Conservation (phyloP, 2,888 invertebrate species). For the Euclidia mi region DNA sequence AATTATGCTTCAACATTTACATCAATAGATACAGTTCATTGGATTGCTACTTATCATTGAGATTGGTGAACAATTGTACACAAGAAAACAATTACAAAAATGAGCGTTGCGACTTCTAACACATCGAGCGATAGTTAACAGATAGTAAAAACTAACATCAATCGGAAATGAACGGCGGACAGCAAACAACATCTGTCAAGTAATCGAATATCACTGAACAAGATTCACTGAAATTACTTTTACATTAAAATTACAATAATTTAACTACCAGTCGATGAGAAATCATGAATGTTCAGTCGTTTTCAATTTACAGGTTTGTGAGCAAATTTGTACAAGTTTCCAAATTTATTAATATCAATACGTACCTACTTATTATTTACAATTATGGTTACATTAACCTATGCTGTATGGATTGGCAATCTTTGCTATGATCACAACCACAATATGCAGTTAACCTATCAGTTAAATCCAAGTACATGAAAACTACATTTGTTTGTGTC, state of each 20-base stretch:
- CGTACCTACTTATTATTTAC: constrained; percentile 81
- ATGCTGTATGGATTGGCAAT: constrained; percentile 86
- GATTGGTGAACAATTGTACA: constrained; percentile 73
- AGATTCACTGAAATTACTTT: constrained; percentile 15
- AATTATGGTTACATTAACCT: constrained; percentile 66
- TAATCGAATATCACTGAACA: no score
- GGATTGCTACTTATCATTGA: constrained; percentile 73
- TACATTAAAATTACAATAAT: constrained; percentile 54
- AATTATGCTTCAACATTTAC: constrained; percentile 88
- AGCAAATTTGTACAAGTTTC: constrained; percentile 89
- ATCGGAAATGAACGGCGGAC: constrained; percentile 11
- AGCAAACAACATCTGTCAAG: constrained; percentile 6
- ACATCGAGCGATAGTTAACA: constrained; percentile 67
- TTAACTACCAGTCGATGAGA: constrained; percentile 87
- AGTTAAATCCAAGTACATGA: constrained; percentile 58
- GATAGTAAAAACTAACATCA: constrained; percentile 33
- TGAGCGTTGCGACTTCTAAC: constrained; percentile 67
- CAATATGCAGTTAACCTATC: constrained; percentile 76
- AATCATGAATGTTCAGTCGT: constrained; percentile 86
- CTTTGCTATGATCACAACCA: constrained; percentile 88
- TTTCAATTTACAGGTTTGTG: constrained; percentile 86
- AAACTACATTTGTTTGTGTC: constrained; percentile 41
- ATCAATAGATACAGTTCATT: constrained; percentile 81
- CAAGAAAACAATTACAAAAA: constrained; percentile 79
- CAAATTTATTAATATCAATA: constrained; percentile 83